Conservation (phyloP, 2,113 vertebrate genomes). For the Alexandromys fortis region DNA sequence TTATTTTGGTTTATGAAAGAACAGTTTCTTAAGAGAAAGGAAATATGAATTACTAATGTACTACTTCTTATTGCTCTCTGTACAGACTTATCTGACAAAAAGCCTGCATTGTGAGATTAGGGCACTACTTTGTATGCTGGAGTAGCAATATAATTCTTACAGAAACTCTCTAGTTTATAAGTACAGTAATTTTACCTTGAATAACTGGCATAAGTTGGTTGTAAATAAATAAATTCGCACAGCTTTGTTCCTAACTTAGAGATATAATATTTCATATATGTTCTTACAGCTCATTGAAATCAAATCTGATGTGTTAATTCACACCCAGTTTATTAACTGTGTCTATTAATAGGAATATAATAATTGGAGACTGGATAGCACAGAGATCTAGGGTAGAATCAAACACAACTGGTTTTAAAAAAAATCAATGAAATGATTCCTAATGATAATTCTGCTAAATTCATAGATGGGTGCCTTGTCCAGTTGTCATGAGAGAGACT, state of each 20-base stretch:
- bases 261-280: not conserved
- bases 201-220: not conserved
- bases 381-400: not conserved
- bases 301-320: conserved; percentile 41
- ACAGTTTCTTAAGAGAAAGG: conserved; percentile 27
- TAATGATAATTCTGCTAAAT: not conserved
- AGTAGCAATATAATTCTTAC: not conserved
- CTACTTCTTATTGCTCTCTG: not conserved
- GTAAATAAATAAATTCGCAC: not conserved
- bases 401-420: not conserved
- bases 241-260: not conserved
- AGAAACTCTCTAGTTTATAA: not conserved
- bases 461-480: not conserved
- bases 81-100: not conserved
- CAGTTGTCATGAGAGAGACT: not conserved
- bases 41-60: not conserved
- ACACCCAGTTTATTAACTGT: conserved; percentile 13
- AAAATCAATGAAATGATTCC: not conserved
- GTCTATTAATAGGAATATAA: conserved; percentile 13
- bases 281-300: conserved; percentile 7
- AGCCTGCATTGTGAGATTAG: not conserved
- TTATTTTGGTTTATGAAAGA: not conserved
- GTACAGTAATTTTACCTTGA: not conserved
- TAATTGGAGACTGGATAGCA: not conserved
- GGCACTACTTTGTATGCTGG: no score